These are phyloP conservation scores for Galago senegalensis DNA, from an alignment of 2,797 vertebrate species.

Conservation along the genomic window DNA sequence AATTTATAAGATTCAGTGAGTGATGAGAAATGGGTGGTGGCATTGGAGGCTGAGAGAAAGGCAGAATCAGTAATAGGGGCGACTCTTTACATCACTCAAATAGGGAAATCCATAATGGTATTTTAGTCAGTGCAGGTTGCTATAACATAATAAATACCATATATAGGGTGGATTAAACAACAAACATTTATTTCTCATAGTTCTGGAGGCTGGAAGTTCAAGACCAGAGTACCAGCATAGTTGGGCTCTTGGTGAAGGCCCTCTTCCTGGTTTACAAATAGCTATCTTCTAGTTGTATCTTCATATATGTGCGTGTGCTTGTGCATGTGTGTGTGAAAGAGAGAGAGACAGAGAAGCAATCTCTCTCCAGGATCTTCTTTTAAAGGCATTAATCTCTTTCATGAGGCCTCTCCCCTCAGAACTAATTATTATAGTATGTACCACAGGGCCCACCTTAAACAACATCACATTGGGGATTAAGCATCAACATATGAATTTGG, in stretches of 20 bases:
- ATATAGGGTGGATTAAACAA: background rate
- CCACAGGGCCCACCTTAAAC: background rate
- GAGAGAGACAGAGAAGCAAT: background rate
- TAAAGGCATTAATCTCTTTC: background rate
- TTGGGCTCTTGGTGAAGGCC: background rate
- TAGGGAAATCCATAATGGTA: background rate
- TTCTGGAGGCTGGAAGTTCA: background rate
- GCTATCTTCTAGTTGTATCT: background rate
- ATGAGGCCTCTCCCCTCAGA: background rate
- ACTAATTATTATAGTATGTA: background rate
- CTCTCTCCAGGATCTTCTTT: background rate
- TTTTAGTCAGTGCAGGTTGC: background rate
- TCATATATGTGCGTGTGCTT: background rate
- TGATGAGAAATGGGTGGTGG: background rate
- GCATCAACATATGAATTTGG: background rate
- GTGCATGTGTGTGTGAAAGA: background rate
- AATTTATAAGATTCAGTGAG: constrained; percentile 3
- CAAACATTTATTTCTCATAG: background rate
- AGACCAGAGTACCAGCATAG: background rate
- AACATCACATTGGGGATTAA: background rate
- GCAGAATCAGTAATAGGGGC: background rate
- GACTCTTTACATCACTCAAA: background rate
- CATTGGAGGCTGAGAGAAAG: background rate
- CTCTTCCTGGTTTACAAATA: background rate
- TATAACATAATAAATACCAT: background rate